Conservation (phyloP, 1,140 invertebrate genomes). For the Gryon sp. region DNA sequence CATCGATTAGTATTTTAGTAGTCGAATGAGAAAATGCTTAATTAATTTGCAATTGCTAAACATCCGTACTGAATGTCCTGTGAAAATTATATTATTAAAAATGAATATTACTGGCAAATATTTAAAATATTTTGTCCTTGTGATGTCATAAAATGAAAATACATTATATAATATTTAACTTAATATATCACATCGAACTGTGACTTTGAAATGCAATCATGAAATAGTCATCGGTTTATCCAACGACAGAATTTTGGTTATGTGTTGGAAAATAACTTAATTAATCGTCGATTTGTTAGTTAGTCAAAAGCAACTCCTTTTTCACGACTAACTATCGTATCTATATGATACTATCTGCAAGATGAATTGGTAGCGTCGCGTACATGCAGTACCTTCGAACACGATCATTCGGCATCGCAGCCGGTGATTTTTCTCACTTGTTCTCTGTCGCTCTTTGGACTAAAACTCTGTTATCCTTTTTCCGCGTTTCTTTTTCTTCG, state of each 20-base stretch:
- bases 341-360: constrained; percentile 66
- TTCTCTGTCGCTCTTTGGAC: constrained; percentile 4
- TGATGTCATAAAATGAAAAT: too few species aligned
- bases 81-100: too few species aligned
- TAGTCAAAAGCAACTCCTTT: constrained; percentile 54
- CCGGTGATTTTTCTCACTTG: constrained; percentile 10
- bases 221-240: not conserved
- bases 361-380: constrained; percentile 65
- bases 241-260: constrained; percentile 1
- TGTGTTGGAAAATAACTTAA: constrained; percentile 64
- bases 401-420: constrained; percentile 21
- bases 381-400: constrained; percentile 4
- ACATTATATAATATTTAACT: too few species aligned
- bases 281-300: constrained; percentile 64
- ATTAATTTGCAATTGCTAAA: constrained; percentile 46
- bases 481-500: constrained; percentile 29
- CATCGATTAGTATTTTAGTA: constrained; percentile 69
- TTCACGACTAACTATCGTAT: constrained; percentile 62
- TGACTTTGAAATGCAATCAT: too few species aligned
- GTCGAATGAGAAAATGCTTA: constrained; percentile 41
- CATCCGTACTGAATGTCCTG: too few species aligned
- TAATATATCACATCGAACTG: too few species aligned
- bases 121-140: too few species aligned
- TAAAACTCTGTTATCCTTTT: constrained; percentile 28
- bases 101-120: too few species aligned